Percentiles rank a stretch among this genome's conserved stretches.
Conservation (phyloP, 2,888 invertebrate species). For the Hirtodrosophila confusa region DNA sequence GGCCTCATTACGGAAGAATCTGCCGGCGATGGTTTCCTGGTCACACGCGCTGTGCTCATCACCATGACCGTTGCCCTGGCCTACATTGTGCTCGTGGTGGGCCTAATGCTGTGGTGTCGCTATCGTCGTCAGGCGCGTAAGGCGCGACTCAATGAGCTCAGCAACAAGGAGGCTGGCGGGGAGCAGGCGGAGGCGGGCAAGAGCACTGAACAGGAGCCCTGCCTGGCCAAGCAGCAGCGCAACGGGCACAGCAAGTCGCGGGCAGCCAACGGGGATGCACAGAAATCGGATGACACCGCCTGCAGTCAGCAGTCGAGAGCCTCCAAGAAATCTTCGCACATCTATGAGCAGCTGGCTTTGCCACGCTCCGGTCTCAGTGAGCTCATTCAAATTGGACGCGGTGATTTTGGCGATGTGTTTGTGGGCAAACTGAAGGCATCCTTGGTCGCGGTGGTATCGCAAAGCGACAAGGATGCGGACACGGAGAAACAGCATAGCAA, state of each 20-base stretch:
- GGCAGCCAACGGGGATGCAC: slow-evolving; percentile 85
- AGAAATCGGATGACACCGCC: slow-evolving; percentile 88
- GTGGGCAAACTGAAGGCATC: slow-evolving; percentile 87
- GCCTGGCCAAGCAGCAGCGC: slow-evolving; percentile 80
- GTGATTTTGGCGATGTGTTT: slow-evolving; percentile 96
- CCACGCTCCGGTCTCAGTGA: slow-evolving; percentile 90
- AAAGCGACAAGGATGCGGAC: slow-evolving; percentile 74
- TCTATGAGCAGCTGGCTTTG: slow-evolving; percentile 91
- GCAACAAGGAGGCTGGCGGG: slow-evolving; percentile 86
- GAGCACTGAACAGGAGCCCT: slow-evolving; percentile 83
- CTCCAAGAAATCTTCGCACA: slow-evolving; percentile 85
- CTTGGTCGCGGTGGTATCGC: slow-evolving; percentile 44
- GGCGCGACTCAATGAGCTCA: slow-evolving; percentile 85
- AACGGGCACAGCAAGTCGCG: slow-evolving; percentile 82
- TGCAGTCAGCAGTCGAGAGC: slow-evolving; percentile 87
- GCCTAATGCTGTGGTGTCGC: slow-evolving; percentile 96
- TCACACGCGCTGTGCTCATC: slow-evolving; percentile 95
- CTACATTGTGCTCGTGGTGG: slow-evolving; percentile 95
- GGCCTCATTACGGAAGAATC: slow-evolving; percentile 83
- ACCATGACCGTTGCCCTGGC: slow-evolving; percentile 96
- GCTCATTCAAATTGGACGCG: slow-evolving; percentile 89
- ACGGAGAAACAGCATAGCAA: slow-evolving; percentile 78
- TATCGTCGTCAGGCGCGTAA: slow-evolving; percentile 87
- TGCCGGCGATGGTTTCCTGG: slow-evolving; percentile 88
- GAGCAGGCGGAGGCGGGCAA: slow-evolving; percentile 70